A percentile compares a stretch with the other conserved stretches of the same genome.
phyloP scores from a whole-genome alignment of 2,888 invertebrate genomes.

The Leptopilina myrica region DNA sequence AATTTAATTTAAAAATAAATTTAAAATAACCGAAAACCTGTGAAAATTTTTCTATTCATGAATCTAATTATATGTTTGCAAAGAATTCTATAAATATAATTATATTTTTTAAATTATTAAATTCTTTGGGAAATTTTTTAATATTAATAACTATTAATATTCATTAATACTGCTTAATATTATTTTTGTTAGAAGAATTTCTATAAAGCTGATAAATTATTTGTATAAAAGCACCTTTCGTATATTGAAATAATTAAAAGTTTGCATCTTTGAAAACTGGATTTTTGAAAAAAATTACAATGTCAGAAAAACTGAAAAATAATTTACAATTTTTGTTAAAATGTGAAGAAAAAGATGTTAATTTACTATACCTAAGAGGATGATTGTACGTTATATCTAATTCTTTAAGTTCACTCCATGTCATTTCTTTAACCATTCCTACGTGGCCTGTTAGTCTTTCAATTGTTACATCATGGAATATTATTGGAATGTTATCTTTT shows the following conservation, averaged over 20 bases:
- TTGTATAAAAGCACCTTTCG: no score
- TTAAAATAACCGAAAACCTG: no score
- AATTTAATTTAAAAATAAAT: no score
- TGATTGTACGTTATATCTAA: conserved; percentile 84
- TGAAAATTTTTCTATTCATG: no score
- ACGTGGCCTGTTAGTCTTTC: conserved; percentile 82
- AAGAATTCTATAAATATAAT: no score
- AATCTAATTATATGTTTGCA: no score
- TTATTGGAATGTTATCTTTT: conserved; percentile 84
- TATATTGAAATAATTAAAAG: no score
- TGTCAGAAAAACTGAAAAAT: conserved; percentile 19
- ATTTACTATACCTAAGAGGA: conserved; percentile 80
- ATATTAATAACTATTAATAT: no score
- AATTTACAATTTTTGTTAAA: neutral
- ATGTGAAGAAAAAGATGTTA: conserved; percentile 51
- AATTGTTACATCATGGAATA: conserved; percentile 86
- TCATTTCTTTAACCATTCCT: conserved; percentile 79
- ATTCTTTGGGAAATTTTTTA: no score
- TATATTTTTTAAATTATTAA: no score
- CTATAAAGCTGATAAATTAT: neutral
- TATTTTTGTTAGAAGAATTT: neutral
- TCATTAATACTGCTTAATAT: no score
- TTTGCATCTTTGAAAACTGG: no score
- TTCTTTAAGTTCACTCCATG: conserved; percentile 81
- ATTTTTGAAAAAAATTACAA: neutral